A percentile compares a stretch with the other conserved stretches of the same genome.
Conservation (phyloP, 2,888 invertebrate genomes). For the Hedychridium roseum region DNA sequence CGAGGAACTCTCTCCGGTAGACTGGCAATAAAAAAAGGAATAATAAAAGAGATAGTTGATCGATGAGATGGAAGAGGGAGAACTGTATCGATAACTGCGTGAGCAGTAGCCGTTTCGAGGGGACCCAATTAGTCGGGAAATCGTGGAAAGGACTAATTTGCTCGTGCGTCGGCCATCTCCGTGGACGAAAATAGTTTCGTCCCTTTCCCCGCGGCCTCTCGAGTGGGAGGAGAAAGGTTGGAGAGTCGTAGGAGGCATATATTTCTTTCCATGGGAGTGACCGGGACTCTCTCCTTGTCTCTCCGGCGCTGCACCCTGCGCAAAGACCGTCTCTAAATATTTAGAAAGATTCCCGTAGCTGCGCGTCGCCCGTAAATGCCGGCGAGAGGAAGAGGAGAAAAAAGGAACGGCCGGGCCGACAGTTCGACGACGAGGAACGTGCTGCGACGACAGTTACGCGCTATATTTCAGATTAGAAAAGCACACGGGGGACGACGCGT, state of each 20-base stretch:
- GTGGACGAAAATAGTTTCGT: conserved; percentile 1
- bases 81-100: no score
- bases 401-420: no score
- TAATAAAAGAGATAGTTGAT: no score
- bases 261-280: conserved; percentile 6
- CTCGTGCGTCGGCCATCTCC: not conserved
- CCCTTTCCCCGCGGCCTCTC: no score
- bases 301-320: conserved; percentile 6
- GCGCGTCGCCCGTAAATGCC: not conserved
- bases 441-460: no score
- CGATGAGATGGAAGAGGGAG: no score
- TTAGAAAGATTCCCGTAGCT: conserved; percentile 11
- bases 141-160: no score
- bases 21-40: no score
- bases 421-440: no score
- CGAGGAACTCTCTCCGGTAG: no score
- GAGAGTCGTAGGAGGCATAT: not conserved
- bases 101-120: no score
- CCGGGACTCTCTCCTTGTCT: conserved; percentile 2
- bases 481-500: no score
- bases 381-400: not conserved
- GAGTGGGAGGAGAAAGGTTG: not conserved
- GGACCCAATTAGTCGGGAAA: conserved; percentile 4
- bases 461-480: not conserved
- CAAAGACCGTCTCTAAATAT: conserved; percentile 31